Conservation (phyloP, 2,888 invertebrate genomes). For the Digitonthophagus gazella region DNA sequence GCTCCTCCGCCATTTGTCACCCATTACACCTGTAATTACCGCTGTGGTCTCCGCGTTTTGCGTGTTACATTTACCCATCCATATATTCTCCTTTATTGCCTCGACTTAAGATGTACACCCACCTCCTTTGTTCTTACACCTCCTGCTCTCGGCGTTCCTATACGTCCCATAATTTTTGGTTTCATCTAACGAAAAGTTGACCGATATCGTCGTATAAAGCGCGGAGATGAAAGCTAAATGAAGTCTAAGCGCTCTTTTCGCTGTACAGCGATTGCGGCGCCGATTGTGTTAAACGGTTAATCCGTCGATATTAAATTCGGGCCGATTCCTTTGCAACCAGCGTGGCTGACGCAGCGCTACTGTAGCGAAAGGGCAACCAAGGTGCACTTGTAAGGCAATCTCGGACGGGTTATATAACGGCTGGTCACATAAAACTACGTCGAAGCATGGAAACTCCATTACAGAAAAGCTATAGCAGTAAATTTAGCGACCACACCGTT, state of each 20-base stretch:
- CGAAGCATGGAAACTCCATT: conserved; percentile 53
- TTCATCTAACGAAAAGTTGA: neutral
- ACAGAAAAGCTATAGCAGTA: conserved; percentile 50
- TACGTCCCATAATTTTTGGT: too few species aligned
- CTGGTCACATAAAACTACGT: conserved; percentile 50
- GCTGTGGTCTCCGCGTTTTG: neutral
- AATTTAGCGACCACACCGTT: conserved; percentile 42
- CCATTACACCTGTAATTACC: conserved; percentile 15
- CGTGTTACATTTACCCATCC: neutral
- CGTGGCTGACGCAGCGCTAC: conserved; percentile 32
- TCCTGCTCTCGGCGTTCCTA: too few species aligned
- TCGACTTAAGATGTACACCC: neutral
- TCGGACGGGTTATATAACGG: conserved; percentile 46
- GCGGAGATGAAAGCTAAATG: neutral
- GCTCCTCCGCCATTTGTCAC: conserved; percentile 9
- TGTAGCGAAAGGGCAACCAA: conserved; percentile 42
- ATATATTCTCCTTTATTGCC: neutral
- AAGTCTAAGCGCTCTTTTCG: neutral
- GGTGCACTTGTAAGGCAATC: conserved; percentile 48
- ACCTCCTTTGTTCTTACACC: neutral
- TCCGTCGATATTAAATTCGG: conserved; percentile 42
- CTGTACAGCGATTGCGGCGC: neutral
- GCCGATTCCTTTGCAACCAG: conserved; percentile 37
- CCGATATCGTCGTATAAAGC: neutral
- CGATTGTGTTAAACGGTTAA: conserved; percentile 23